Evolutionary conservation across 2,888 invertebrate species (phyloP), one percentile per base, ranked within the genome.

Genomic region (Synergus gifuensis): DNA sequence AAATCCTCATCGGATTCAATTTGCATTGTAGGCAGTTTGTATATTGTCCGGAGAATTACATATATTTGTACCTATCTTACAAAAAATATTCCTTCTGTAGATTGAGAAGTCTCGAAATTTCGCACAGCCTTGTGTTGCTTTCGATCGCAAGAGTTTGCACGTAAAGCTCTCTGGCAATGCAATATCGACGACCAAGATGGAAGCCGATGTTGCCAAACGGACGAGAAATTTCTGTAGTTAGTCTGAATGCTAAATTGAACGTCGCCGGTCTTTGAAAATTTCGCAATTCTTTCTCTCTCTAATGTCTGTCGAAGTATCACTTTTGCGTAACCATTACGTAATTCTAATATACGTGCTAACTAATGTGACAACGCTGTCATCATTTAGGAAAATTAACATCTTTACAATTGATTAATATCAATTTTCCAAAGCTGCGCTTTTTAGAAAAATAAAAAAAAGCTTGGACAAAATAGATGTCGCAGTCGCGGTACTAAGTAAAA

Each of bases 271-370:
- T 69, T 69, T 69, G 69, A 69, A 28, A 69, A 67, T 78, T 49
- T 78, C 67, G 58, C 66, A 78, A 78, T 64, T 66, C 67, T 78
- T 78, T 78, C 69, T 78, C 64, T 54, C 77, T 66, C 54, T 66
- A 69, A 69, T 69, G 69, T 54, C 49, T 54, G n/a, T 36, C 36
- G n/a, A 78, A 58, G 78, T 67, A 67, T 64, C 44, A 22, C n/a
- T 63, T 49, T 62, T 77, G 22, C 64, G 49, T 36, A 77, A 77
- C 16, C 36, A 28, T 66, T 54, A 64, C 77, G 62, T 49, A 49
- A 77, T 49, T 40, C 77, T 77, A 54, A 28, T 28, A 73, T 40
- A 64, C 77, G 46, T 66, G 49, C 49, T 64, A 49, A 64, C 64
- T 77, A 77, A 77, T 64, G 49, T n/a, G 36, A 66, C 22, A 49